Conservation (phyloP, 2,113 vertebrate genomes). For the Psittacula cyanocephala region DNA sequence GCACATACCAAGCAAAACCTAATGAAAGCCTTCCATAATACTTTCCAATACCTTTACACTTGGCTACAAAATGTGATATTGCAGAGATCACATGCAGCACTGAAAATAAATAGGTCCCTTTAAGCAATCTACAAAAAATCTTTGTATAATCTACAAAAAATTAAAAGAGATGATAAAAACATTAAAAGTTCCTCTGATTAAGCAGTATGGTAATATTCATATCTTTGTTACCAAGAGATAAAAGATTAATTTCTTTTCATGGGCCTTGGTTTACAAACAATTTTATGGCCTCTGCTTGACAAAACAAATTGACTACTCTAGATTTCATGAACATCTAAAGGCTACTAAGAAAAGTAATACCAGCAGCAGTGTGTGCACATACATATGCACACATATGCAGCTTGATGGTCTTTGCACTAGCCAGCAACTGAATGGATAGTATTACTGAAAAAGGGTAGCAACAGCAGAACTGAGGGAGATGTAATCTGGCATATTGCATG, state of each 20-base stretch:
- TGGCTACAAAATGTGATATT: background rate
- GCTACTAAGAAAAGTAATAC: background rate
- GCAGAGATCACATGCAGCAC: background rate
- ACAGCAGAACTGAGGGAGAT: constrained; percentile 48
- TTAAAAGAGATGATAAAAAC: background rate
- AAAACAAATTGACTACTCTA: background rate
- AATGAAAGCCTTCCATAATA: background rate
- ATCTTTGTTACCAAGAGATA: background rate
- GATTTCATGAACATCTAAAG: background rate
- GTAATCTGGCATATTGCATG: constrained; percentile 52
- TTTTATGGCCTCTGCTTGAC: background rate
- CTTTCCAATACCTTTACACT: background rate
- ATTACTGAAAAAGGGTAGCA: background rate
- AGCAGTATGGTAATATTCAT: background rate
- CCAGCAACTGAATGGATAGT: background rate
- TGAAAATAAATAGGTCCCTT: background rate
- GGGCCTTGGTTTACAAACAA: background rate
- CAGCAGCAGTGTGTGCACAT: background rate
- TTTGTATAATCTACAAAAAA: background rate
- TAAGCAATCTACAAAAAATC: background rate
- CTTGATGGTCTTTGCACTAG: background rate
- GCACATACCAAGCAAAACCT: background rate
- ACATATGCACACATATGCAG: background rate
- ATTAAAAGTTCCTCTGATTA: background rate
- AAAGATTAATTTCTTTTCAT: background rate